Evolutionary conservation across 2,797 vertebrate species (phyloP).

Genomic region (Characodon lateralis): DNA sequence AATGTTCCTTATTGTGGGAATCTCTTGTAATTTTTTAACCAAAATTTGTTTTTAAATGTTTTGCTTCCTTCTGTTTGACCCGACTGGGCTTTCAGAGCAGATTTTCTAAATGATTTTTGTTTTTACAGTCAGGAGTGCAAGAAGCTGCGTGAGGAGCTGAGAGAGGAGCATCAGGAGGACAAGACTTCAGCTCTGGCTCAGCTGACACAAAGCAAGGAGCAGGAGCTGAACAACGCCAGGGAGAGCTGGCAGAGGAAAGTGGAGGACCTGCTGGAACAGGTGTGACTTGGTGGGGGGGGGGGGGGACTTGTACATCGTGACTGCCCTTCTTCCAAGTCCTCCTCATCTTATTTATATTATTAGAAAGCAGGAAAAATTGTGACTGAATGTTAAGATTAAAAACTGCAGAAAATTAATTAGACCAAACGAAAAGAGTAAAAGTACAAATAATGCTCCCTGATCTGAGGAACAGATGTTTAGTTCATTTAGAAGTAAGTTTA

Average conservation of each 20-base stretch:
- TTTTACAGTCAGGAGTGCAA: constrained; percentile 92
- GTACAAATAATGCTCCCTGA: background rate
- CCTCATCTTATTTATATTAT: background rate
- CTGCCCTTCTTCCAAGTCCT: background rate
- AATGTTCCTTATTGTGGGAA: no score
- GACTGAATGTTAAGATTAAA: constrained; percentile 9
- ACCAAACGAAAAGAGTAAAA: no score
- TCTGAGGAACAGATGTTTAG: background rate
- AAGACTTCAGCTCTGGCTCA: constrained; percentile 90
- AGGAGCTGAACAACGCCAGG: constrained; percentile 88
- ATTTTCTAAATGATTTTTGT: background rate
- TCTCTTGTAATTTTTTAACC: no score
- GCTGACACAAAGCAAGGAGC: constrained; percentile 90
- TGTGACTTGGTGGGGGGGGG: constrained; percentile 50
- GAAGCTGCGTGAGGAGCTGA: constrained; percentile 94
- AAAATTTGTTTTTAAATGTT: background rate
- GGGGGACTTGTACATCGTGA: background rate
- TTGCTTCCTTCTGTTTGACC: background rate
- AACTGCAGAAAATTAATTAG: background rate
- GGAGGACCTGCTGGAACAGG: constrained; percentile 97
- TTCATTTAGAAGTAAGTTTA: constrained; percentile 13
- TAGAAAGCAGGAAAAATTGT: background rate
- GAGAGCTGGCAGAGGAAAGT: constrained; percentile 98
- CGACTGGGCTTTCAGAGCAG: background rate
- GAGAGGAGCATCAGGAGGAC: constrained; percentile 91